A percentile compares a stretch with the other conserved stretches of the same genome.
Conservation (phyloP, 92 coral and sea anemone species). For the Virgularia gustaviana region DNA sequence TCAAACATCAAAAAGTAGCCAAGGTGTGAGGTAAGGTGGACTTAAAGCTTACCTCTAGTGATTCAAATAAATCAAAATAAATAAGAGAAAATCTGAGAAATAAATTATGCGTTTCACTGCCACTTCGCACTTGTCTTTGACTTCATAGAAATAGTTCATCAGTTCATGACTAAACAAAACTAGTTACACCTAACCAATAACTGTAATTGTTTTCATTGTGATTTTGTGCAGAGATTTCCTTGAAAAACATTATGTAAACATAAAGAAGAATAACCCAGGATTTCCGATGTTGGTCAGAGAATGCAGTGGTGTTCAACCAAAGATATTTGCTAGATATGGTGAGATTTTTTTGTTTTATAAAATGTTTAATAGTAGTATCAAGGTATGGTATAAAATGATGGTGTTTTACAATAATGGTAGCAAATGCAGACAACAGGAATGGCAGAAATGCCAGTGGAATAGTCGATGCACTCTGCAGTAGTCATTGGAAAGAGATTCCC, state of each 20-base stretch:
- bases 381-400: not conserved
- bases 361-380: not conserved
- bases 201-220: too few species aligned
- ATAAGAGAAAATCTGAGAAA: too few species aligned
- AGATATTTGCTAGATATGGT: constrained; percentile 98
- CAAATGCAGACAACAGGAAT: too few species aligned
- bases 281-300: constrained; percentile 87
- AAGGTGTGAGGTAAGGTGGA: constrained; percentile 81
- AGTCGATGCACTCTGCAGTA: too few species aligned
- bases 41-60: not conserved
- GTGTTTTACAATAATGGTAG: not conserved
- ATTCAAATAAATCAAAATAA: not conserved
- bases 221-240: constrained; percentile 73
- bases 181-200: too few species aligned
- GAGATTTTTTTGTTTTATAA: too few species aligned
- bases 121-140: too few species aligned
- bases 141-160: too few species aligned
- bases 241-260: constrained; percentile 78
- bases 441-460: too few species aligned
- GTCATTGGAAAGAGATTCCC: too few species aligned
- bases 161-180: too few species aligned
- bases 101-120: too few species aligned
- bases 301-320: constrained; percentile 98
- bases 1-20: constrained; percentile 85
- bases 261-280: constrained; percentile 85